Evolutionary conservation across 2,113 vertebrate species (phyloP), one percentile per base, ranked within the genome.

Genomic region (Ochotona princeps): DNA sequence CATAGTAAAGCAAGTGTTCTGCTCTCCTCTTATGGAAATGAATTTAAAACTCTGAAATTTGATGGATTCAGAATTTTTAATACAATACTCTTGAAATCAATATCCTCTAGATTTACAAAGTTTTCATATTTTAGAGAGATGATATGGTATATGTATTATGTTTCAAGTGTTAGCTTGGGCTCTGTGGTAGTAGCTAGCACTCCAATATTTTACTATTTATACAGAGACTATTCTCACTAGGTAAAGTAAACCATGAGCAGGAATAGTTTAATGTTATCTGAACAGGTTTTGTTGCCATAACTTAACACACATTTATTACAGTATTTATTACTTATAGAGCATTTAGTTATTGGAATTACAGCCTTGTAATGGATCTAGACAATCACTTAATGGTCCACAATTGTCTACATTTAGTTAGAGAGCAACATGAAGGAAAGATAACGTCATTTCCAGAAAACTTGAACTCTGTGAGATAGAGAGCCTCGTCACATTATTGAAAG

Each of bases 1-100:
- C n/a, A 21, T n/a, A 38, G 63, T 67, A 51, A 91, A 76, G 18
- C 60, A 78, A 80, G 20, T 66, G 1, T 49, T 78, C 21, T 73
- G 11, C 21, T 82, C 90, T 83, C 8, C 79, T 83, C 75, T 61
- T 60, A 1, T 15, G 83, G 67, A 91, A 93, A 69, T 80, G 67
- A 83, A 73, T 83, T 51, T 74, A 4, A 28, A 83, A 30, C 83
- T 78, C 30, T 92, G n/a, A 81, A 67, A 18, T 74, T 60, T 91
- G 73, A 70, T 73, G 82, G 80, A 63, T 32, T 90, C 83, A 83
- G 49, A 95, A 88, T 90, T 94, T 35, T 26, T 90, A 92, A 83
- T 79, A 26, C 1, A 82, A 70, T 54, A 47, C 8, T 30, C 80
- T 74, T 30, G 25, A 82, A 65, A 21, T 51, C 38, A 85, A 11